Evolutionary conservation across 2,888 invertebrate species (phyloP), one percentile per base, ranked within the genome.

Genomic region (Conus canariensis): DNA sequence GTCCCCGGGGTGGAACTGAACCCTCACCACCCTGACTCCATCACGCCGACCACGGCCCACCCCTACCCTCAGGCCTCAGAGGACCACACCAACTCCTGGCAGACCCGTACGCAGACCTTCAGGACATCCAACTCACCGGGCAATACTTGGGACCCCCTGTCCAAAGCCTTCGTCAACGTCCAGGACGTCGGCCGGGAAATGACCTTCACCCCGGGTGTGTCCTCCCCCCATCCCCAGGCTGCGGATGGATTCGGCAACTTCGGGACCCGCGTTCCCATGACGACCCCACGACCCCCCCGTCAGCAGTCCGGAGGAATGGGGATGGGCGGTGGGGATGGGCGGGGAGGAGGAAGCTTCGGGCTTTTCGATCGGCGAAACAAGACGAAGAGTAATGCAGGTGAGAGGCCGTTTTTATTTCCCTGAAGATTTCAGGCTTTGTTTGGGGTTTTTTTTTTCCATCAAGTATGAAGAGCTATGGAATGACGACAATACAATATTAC

Each of bases 231-330:
- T 22, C 56, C 82, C 22, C 82, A 56, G 19, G 82, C 56, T 22
- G 58, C 2, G 12, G 85, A 64, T 64, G 83, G 89, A 16, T 89
- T 89, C 70, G 83, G 83, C 2, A 56, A 70, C 19, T 89, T 89
- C 89, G 59, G 59, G 14, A 77, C 70, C 25, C 70, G 19, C 59
- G 59, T 60, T 22, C 85, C 85, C 60, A n/a, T 25, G 58, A 85
- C 74, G 22, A 77, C 89, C n/a, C 70, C 30, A 8, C 4, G 45
- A 2, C 77, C 86, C 5, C 45, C 10, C 9, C 74, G 16, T 1
- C 22, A 56, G 9, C 16, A 12, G 8, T 12, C 85, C 25, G 10
- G 60, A 7, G 85, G 85, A 8, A 12, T n/a, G 59, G 85, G 60
- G 60, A 16, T 10, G 4, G 60, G 87, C 45, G 19, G 30, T 22